A percentile compares a stretch with the other conserved stretches of the same genome.
phyloP scores from a whole-genome alignment of 2,113 vertebrate genomes.

The Puma concolor region DNA sequence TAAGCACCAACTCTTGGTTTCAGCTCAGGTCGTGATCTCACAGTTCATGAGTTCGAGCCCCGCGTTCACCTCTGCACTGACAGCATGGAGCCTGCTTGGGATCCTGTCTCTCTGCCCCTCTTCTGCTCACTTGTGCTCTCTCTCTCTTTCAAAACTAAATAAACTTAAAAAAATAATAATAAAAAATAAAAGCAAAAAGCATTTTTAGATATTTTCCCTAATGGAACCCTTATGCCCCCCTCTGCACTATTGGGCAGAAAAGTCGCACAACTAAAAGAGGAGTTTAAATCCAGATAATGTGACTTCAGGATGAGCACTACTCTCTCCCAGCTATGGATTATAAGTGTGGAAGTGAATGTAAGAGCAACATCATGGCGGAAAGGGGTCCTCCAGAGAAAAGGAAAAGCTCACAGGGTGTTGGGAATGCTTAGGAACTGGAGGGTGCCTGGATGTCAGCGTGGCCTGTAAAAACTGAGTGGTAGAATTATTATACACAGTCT shows the following conservation, averaged over 20 bases:
- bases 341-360: background rate
- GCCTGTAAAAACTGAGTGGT: background rate
- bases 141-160: too few species aligned
- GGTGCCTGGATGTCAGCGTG: background rate
- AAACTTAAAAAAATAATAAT: too few species aligned
- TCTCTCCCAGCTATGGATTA: background rate
- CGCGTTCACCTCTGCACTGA: too few species aligned
- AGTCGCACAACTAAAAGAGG: background rate
- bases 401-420: background rate
- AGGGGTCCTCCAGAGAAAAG: background rate
- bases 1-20: too few species aligned
- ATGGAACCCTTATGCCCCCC: background rate
- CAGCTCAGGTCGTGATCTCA: too few species aligned
- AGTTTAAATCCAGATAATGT: background rate
- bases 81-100: too few species aligned
- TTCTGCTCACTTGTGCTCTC: too few species aligned
- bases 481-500: background rate
- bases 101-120: too few species aligned
- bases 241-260: background rate
- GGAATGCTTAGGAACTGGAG: background rate
- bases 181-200: background rate
- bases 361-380: background rate
- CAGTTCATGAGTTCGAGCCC: too few species aligned
- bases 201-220: background rate
- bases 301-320: background rate